Base-by-base conservation (phyloP, 2,113 vertebrate genomes). In the Columba janthina region DNA sequence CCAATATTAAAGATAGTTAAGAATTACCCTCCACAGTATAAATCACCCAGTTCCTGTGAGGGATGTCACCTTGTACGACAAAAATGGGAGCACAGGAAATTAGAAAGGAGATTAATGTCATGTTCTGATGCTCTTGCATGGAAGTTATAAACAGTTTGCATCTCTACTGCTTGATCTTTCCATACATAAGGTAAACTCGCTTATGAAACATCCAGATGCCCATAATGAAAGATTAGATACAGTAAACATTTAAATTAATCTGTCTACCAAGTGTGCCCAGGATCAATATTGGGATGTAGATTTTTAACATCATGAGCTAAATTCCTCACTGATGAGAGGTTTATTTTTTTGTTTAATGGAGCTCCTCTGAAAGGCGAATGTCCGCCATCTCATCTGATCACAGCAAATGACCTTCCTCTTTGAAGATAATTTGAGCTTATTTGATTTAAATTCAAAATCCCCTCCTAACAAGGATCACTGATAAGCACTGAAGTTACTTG, bases 61-160 rank as follows among this genome's bases (percentile, higher is more conserved):
- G 87, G 90, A 94, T 82, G 73, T 96, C 92, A 93, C 90, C 70
- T 89, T 86, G 32, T 84, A 87, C 53, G 85, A 90, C 86, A 95
- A 95, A 96, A 96, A 85, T 48, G 48, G 54, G 76, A 92, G 50
- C 5, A 6, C 31, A 89, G 88, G 84, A 97, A 97, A 97, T 96
- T 95, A 94, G 66, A 95, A 93, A 53, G 53, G 66, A 96, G 93
- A 97, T 97, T 90, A 95, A 96, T 96, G 85, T 80, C 90, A 77
- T 92, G 73, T 91, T 95, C 93, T 76, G 74, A 93, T 92, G 79
- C 48, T 93, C 87, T 95, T 96, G 62, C 58, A 70, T 22, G 22
- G 61, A 85, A 88, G 56, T 81, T 92, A 75, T 93, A 84, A 75
- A 85, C 50, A 70, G 73, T 87, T 89, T 86, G 71, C 82, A 78